A percentile compares a stretch with the other conserved stretches of the same genome.
Evolutionary conservation across 1,140 invertebrate species (phyloP).

Genomic region (Pogonomyrmex barbatus): DNA sequence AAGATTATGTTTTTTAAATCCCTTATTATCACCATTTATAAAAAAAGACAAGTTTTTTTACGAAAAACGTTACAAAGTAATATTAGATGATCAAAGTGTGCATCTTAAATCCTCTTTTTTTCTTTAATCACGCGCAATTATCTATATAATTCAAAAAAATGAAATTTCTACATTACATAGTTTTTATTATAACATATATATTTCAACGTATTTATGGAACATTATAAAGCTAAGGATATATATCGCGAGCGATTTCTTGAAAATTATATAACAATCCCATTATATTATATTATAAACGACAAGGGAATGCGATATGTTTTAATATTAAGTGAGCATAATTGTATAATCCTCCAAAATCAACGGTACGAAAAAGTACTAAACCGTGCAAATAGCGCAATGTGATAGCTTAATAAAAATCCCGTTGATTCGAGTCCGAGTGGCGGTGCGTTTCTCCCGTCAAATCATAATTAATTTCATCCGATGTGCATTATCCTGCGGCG

Average conservation of each 20-base stretch:
- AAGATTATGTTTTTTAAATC: background rate
- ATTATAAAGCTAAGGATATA: background rate
- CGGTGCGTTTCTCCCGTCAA: constrained; percentile 37
- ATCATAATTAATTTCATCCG: constrained; percentile 61
- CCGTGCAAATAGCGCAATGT: constrained; percentile 41
- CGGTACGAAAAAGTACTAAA: constrained; percentile 40
- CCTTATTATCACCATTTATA: background rate
- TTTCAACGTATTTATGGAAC: background rate
- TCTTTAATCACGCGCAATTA: background rate
- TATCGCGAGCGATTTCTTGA: background rate
- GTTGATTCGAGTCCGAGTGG: constrained; percentile 29
- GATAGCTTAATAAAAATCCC: constrained; percentile 58
- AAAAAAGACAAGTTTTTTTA: background rate
- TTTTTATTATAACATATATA: constrained; percentile 17
- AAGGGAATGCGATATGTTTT: constrained; percentile 11
- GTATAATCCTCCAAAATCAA: constrained; percentile 38
- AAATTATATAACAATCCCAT: constrained; percentile 16
- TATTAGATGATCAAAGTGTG: constrained; percentile 3
- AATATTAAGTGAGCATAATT: constrained; percentile 38
- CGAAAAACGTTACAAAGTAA: background rate
- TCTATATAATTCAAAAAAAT: background rate
- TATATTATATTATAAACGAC: constrained; percentile 11
- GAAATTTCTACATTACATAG: background rate
- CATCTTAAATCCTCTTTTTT: background rate
- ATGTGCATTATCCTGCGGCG: constrained; percentile 56